Evolutionary conservation across 2,797 vertebrate genomes (phyloP).

Genomic region (Spinus pinus): DNA sequence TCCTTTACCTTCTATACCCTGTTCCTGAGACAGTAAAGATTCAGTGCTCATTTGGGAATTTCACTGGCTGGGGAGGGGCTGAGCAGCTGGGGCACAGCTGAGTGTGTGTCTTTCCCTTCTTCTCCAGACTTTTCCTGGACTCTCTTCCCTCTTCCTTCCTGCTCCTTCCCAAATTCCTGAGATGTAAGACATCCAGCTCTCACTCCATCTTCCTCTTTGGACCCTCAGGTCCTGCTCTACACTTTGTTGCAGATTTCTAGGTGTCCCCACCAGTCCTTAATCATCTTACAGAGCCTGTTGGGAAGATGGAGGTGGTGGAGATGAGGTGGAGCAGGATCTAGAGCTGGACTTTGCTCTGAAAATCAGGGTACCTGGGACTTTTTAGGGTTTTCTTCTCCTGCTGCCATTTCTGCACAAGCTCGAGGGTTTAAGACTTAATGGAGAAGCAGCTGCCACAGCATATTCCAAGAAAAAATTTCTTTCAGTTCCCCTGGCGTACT

Average conservation of each 20-base stretch:
- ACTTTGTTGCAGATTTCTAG: neutral
- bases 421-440: neutral
- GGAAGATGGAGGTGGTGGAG: neutral
- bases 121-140: neutral
- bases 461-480: neutral
- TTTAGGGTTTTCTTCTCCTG: neutral
- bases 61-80: neutral
- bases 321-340: neutral
- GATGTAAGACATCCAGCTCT: neutral
- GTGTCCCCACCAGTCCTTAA: neutral
- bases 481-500: neutral
- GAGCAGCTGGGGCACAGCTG: neutral
- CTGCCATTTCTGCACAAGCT: neutral
- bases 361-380: neutral
- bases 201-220: neutral
- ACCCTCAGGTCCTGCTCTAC: neutral
- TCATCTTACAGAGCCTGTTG: neutral
- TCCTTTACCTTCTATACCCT: neutral
- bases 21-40: neutral
- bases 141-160: neutral
- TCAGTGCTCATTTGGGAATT: neutral
- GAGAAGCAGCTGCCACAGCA: neutral
- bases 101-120: neutral
- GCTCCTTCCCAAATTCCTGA: neutral
- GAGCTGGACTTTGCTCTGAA: neutral